A percentile compares a stretch with the other conserved stretches of the same genome.
phyloP scores from a whole-genome alignment of 2,888 invertebrate species.

The Uropetala carovei region DNA sequence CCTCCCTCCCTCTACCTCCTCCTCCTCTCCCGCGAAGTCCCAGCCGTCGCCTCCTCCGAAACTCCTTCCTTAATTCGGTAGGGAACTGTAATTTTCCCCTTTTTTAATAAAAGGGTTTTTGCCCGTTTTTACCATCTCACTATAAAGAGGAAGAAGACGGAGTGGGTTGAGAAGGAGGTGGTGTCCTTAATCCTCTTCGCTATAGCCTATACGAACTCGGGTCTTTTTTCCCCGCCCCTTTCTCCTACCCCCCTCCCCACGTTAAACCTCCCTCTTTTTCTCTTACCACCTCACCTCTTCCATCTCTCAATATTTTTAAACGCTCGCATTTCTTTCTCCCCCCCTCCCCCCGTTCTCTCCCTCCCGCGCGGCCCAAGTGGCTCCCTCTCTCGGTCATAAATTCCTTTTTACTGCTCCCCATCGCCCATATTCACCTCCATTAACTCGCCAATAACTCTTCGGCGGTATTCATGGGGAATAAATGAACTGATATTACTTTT shows the following conservation, averaged over 20 bases:
- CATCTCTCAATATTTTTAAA: slow-evolving; percentile 34
- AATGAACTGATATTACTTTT: slow-evolving; percentile 63
- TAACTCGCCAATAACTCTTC: slow-evolving; percentile 64
- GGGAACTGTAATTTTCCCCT: slow-evolving; percentile 64
- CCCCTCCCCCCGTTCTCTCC: neutral
- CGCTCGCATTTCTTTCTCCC: slow-evolving; percentile 6
- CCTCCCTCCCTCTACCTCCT: neutral
- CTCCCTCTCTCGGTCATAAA: slow-evolving; percentile 50
- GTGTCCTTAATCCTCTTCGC: slow-evolving; percentile 49
- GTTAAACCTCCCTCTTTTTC: neutral
- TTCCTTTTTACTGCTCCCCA: slow-evolving; percentile 64
- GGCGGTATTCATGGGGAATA: slow-evolving; percentile 60
- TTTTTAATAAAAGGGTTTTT: slow-evolving; percentile 58
- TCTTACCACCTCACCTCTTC: neutral
- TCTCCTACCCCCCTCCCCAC: neutral
- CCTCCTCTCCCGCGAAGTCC: neutral
- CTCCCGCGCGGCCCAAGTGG: slow-evolving; percentile 9
- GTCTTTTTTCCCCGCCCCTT: neutral
- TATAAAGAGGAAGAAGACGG: slow-evolving; percentile 9
- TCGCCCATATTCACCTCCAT: slow-evolving; percentile 64
- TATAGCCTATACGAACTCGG: slow-evolving; percentile 14
- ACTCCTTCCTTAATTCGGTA: slow-evolving; percentile 47
- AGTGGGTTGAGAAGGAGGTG: neutral
- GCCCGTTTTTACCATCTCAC: slow-evolving; percentile 49
- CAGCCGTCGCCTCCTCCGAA: neutral